Percentiles rank a stretch among this genome's conserved stretches.
These are phyloP conservation scores for Trinorchestia longiramus DNA, from an alignment of 1,140 invertebrate species.

Conservation along the genomic window DNA sequence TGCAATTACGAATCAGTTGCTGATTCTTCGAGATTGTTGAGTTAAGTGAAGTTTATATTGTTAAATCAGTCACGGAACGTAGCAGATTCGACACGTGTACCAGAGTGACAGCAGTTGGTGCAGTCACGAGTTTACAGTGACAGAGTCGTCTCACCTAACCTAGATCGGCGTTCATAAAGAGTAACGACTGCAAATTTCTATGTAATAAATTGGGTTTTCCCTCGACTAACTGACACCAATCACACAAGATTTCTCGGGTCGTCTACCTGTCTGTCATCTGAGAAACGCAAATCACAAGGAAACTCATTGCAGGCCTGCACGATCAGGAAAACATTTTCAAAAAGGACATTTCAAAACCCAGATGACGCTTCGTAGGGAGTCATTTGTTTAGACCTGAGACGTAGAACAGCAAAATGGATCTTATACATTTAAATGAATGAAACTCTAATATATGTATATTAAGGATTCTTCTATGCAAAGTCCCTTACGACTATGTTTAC, in stretches of 20 bases:
- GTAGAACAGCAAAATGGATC: not conserved
- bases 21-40: not conserved
- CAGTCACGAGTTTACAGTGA: not conserved
- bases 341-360: not conserved
- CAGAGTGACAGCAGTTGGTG: not conserved
- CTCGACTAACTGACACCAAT: not conserved
- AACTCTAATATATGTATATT: too few relatives aligned
- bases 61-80: not conserved
- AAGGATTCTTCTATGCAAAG: too few relatives aligned
- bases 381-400: not conserved
- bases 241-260: not conserved
- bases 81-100: not conserved
- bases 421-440: too few relatives aligned
- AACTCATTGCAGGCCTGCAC: not conserved
- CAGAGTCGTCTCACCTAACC: not conserved
- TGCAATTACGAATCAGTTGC: not conserved
- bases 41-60: not conserved
- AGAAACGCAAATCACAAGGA: not conserved
- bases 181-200: conserved; percentile 5
- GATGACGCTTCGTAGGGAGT: not conserved
- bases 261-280: not conserved
- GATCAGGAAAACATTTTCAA: not conserved
- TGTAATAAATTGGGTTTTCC: conserved; percentile 2
- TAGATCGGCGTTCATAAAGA: not conserved
- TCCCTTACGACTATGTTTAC: too few relatives aligned